phyloP scores from a whole-genome alignment of 1,140 invertebrate genomes.

The Rhyzopertha dominica region DNA sequence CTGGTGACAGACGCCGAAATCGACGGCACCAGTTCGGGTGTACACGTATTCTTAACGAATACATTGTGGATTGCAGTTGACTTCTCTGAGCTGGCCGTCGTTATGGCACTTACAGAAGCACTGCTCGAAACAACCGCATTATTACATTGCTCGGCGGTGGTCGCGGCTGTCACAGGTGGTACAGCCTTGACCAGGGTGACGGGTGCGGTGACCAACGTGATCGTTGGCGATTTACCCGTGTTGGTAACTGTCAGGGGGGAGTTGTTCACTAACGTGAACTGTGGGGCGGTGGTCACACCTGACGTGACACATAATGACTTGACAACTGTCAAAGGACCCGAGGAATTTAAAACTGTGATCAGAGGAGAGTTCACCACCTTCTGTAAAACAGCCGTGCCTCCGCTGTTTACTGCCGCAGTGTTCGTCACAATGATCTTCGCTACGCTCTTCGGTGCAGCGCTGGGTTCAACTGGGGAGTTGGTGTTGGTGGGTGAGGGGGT shows the following conservation, averaged over 20 bases:
- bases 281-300: conserved; percentile 31
- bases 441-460: conserved; percentile 13
- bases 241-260: conserved; percentile 29
- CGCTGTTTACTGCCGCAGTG: conserved; percentile 14
- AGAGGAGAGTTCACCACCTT: conserved; percentile 35
- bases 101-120: conserved; percentile 8
- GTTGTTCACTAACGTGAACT: conserved; percentile 37
- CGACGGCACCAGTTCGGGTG: conserved; percentile 16
- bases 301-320: conserved; percentile 39
- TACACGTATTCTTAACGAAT: conserved; percentile 40
- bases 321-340: conserved; percentile 39
- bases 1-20: conserved; percentile 9
- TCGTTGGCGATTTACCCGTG: conserved; percentile 36
- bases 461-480: conserved; percentile 17
- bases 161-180: conserved; percentile 16
- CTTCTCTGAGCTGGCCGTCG: background rate
- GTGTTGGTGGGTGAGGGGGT: conserved; percentile 18
- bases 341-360: conserved; percentile 42
- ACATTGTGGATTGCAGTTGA: conserved; percentile 35
- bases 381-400: conserved; percentile 25
- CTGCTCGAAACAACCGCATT: conserved; percentile 5
- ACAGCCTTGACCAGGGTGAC: conserved; percentile 35
- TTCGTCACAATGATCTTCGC: conserved; percentile 33
- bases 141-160: conserved; percentile 20
- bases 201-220: conserved; percentile 38